These are phyloP conservation scores for Falco rusticolus DNA, from an alignment of 2,797 vertebrate genomes.

Conservation along the genomic window DNA sequence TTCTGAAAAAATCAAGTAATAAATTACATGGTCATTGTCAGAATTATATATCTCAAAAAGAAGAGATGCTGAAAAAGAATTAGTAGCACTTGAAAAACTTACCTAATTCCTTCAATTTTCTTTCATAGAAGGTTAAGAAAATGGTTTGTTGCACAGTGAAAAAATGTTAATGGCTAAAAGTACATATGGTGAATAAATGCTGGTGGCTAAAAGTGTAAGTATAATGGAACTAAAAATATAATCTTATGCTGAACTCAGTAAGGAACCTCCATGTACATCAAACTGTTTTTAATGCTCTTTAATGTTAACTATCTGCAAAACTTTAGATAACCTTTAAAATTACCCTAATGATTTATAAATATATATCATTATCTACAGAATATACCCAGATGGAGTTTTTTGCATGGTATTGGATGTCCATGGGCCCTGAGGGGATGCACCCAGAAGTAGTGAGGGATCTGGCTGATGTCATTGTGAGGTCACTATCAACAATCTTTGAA, in stretches of 20 bases:
- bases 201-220: constrained; percentile 16
- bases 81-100: constrained; percentile 40
- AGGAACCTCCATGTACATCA: neutral
- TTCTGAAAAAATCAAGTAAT: constrained; percentile 50
- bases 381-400: neutral
- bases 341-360: neutral
- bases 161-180: neutral
- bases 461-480: neutral
- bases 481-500: neutral
- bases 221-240: constrained; percentile 41
- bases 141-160: constrained; percentile 7
- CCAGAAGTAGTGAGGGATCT: neutral
- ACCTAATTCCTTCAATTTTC: constrained; percentile 11
- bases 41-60: constrained; percentile 43
- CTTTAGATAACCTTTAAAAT: neutral
- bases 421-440: neutral
- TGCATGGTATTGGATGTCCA: neutral
- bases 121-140: constrained; percentile 51
- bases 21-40: constrained; percentile 32
- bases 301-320: neutral
- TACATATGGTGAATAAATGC: neutral
- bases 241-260: neutral
- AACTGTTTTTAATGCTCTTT: neutral
- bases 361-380: neutral
- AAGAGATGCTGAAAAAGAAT: constrained; percentile 46